Base-by-base conservation (phyloP, 53 echinoderm and acorn worm species). In the Henricia sp. region DNA sequence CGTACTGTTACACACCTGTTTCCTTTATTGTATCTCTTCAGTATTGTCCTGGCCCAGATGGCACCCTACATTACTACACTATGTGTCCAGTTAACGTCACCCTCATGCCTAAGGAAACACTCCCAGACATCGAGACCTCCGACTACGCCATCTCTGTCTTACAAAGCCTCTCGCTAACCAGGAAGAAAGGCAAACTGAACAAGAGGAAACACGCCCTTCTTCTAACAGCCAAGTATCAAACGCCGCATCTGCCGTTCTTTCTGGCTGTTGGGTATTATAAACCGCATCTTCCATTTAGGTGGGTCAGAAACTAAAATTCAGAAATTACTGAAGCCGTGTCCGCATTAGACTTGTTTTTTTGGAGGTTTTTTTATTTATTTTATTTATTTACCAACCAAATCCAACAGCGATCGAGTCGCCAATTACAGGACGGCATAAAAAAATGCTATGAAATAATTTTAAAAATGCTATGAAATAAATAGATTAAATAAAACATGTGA, bases 281-380 rank as follows among this genome's bases (percentile, higher is more conserved):
- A 53, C 96, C 96, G 19, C 96, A 96, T 37, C 67, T 96, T 4
- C 96, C 96, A 5, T 94, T 94, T 71, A 96, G 94, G 80, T 80
- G 11, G 8, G 77, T 50, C 3, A 0, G 44, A n/a, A n/a, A n/a
- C n/a, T n/a, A n/a, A n/a, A n/a, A n/a, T n/a, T n/a, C n/a, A n/a
- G n/a, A n/a, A n/a, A n/a, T n/a, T n/a, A n/a, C n/a, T n/a, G n/a
- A n/a, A n/a, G n/a, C n/a, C n/a, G n/a, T n/a, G n/a, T n/a, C n/a
- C n/a, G n/a, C n/a, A n/a, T n/a, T n/a, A n/a, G n/a, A n/a, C n/a
- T n/a, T n/a, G n/a, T n/a, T n/a, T n/a, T n/a, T n/a, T n/a, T n/a
- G n/a, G n/a, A n/a, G n/a, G n/a, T n/a, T n/a, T n/a, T n/a, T n/a
- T n/a, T n/a, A n/a, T n/a, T n/a, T n/a, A n/a, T n/a, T n/a, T n/a